Base-by-base conservation (phyloP, 2,113 vertebrate genomes). In the Mastomys coucha region DNA sequence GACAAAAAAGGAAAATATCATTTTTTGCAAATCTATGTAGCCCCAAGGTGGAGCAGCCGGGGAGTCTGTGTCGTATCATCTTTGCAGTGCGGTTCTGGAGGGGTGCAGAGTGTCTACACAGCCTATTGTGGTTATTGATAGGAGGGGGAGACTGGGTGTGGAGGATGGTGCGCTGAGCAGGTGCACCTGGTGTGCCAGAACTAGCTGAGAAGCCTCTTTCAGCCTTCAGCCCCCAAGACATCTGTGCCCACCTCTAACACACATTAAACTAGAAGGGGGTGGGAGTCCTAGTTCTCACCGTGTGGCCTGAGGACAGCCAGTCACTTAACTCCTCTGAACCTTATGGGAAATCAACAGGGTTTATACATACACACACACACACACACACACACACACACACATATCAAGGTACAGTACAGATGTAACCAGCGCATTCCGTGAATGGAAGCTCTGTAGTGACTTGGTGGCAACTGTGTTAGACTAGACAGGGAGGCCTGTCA, bases 1-100 rank as follows among this genome's bases (percentile, higher is more conserved):
- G 51, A 53, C 51, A 53, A 53, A 42, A 80, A 53, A 49, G 14
- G 31, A 31, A 53, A 63, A 2, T 19, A 33, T 22, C 11, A 12
- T 17, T 14, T 31, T 24, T 31, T 2, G 24, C 39, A 63, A 49
- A 81, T 53, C 76, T 24, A 10, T 12, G 17, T 39, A 49, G 53
- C 39, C 33, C 3, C 4, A 22, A 58, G 51, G 9, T 2, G 0
- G 0, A 10, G 65, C 60, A 24, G 56, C 42, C 1, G 51, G 6
- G 39, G 56, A 39, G 75, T 31, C 77, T 1, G 7, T 53, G 82
- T 9, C 33, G 10, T 22, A 4, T 67, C 24, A 7, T 28, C n/a
- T 76, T 69, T 26, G 49, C 26, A 63, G 3, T 12, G 16, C 20
- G 22, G 14, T 39, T 31, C 1, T 26, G 33, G 76, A 70, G 56